Base-by-base conservation (phyloP, 1,140 invertebrate species). In the Galendromus occidentalis region DNA sequence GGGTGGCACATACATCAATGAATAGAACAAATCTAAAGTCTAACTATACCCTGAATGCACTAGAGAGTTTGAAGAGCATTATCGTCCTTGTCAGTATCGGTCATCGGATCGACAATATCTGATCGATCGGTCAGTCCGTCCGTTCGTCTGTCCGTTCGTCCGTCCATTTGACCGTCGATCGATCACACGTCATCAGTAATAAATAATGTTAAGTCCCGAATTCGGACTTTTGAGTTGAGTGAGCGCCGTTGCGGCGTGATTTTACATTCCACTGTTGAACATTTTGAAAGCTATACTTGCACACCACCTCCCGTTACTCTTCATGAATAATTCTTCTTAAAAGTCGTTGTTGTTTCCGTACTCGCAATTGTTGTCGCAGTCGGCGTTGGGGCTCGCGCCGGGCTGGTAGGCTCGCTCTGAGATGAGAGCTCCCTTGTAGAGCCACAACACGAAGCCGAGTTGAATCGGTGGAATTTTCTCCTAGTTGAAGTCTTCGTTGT, bases 231-330 rank as follows among this genome's bases (percentile, higher is more conserved):
- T 39, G 33, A 39, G 33, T 59, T 59, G 51, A 59, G 51, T 59
- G 51, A 59, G 51, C 25, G 51, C 51, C 51, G 14, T 25, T 59
- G 51, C 51, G 33, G 51, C 51, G 22, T 59, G 51, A 59, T 59
- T 59, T 59, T 25, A 59, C 51, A 59, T 29, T 59, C 22, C 51
- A 59, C 51, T 29, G 51, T 59, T 59, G 51, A 59, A 59, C 51
- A 59, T 59, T 17, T 59, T 59, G 51, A 59, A 59, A 59, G 51
- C 51, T 59, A 59, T 59, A 59, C 14, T 59, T 59, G 51, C 51
- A 59, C 51, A 59, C 51, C 51, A 59, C 51, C 51, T 59, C 51
- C 51, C 51, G 51, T 59, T 29, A 59, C 51, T 59, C 51, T 59
- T 59, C 51, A 25, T 59, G 33, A 6, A 39, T 9, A 4, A 9